Evolutionary conservation across 2,888 invertebrate genomes (phyloP), one percentile per base, ranked within the genome.

Genomic region (Encarsia formosa): DNA sequence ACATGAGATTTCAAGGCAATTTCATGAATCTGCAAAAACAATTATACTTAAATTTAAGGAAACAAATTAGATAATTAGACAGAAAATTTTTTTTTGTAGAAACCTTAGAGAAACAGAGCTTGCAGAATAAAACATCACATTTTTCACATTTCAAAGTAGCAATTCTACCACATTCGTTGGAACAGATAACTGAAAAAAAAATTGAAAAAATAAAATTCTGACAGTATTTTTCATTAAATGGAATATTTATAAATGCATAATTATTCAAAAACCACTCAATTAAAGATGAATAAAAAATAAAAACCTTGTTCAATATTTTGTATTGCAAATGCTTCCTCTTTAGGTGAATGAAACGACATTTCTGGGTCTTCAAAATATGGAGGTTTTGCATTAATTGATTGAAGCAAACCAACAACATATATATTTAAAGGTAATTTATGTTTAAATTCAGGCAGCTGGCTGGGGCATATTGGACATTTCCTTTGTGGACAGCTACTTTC

Each of bases 401-500:
- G 42, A 1, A 66, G 15, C 15, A 69, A 45, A 4, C 75, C 75
- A 20, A 66, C 18, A 1, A 67, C 35, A 50, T 76, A 76, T 45
- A 71, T 65, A 59, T 78, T 76, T 2, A 75, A 60, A 1, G 73
- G 68, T 42, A 75, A 72, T 2, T 62, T 49, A 44, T 52, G 31
- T 29, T 42, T 49, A 20, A 16, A 15, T 20, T 48, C 23, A 19
- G 18, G n/a, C 4, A 15, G 16, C 22, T 41, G n/a, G 8, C 43
- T 16, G 6, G 45, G 24, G 61, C 76, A 74, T 32, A 70, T 61
- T 6, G 59, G 55, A 6, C 66, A 78, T 19, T 61, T 56, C 60
- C 74, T 75, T 58, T 69, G 73, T 0, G 72, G 54, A 20, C 74
- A 67, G 52, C 70, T 74, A 31, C 65, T 71, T 13, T 83, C 66